A percentile compares a stretch with the other conserved stretches of the same genome.
Conservation (phyloP, 2,888 invertebrate genomes). For the Parnassius smintheus region DNA sequence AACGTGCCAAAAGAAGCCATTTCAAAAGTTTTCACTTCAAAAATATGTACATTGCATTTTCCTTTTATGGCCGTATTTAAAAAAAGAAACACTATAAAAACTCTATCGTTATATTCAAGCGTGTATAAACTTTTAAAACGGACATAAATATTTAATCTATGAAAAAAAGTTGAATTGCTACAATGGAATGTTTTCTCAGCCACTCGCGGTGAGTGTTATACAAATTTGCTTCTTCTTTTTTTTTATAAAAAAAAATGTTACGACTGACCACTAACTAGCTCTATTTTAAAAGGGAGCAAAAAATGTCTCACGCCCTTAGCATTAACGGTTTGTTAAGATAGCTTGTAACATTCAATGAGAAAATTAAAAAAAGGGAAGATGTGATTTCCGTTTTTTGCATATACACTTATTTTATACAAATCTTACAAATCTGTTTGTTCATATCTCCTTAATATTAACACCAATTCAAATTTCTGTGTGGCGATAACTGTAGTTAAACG, state of each 20-base stretch:
- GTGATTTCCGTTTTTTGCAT: too few relatives aligned
- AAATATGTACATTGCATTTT: too few relatives aligned
- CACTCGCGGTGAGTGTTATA: constrained; percentile 35
- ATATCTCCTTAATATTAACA: too few relatives aligned
- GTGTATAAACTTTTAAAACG: constrained; percentile 11
- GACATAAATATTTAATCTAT: constrained; percentile 24
- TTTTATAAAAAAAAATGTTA: constrained; percentile 24
- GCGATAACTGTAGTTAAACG: too few relatives aligned
- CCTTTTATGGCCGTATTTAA: background rate
- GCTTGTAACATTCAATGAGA: background rate
- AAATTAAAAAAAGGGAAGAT: too few relatives aligned
- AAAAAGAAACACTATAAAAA: background rate
- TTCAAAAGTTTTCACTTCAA: too few relatives aligned
- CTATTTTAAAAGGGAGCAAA: constrained; percentile 33
- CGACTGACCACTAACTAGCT: constrained; percentile 39
- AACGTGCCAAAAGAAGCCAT: too few relatives aligned
- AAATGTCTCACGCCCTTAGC: constrained; percentile 35
- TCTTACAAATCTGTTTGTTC: too few relatives aligned
- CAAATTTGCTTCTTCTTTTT: constrained; percentile 36
- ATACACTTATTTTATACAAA: too few relatives aligned
- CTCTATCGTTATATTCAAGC: background rate
- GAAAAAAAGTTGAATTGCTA: constrained; percentile 23
- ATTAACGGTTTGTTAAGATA: constrained; percentile 24
- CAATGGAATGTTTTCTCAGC: constrained; percentile 36
- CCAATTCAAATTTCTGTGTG: too few relatives aligned